Conservation (phyloP, 64 coral and sea anemone genomes). For the Anthopleura sola region DNA sequence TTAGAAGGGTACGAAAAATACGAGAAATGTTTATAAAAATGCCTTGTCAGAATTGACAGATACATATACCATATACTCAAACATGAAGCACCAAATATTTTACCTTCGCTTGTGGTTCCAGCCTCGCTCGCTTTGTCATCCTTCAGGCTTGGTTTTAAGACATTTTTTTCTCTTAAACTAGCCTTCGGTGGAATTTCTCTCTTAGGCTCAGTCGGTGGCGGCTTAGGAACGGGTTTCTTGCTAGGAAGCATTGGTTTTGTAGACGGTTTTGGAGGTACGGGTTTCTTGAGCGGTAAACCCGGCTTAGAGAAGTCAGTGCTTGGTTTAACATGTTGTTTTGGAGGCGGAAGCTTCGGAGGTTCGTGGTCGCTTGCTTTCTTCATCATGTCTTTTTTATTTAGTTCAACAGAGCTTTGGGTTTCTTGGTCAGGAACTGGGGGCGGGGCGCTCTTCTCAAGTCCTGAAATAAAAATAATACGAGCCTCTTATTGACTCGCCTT, state of each 20-base stretch:
- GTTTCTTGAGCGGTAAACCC: conserved; percentile 15
- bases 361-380: conserved; percentile 20
- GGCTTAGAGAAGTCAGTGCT: not conserved
- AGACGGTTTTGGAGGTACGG: not conserved
- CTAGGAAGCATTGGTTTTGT: conserved; percentile 16
- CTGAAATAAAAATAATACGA: not conserved
- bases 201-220: not conserved
- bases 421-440: conserved; percentile 2
- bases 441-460: not conserved
- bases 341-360: not conserved
- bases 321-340: not conserved
- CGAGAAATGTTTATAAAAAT: not conserved
- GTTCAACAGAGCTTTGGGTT: not conserved
- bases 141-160: not conserved
- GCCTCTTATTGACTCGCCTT: not conserved
- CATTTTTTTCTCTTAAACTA: not conserved
- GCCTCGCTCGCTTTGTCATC: conserved; percentile 15
- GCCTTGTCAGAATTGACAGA: not conserved
- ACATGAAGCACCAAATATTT: not conserved
- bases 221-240: conserved; percentile 40
- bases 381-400: conserved; percentile 18
- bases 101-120: conserved; percentile 1
- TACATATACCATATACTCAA: not conserved
- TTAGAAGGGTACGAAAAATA: not conserved
- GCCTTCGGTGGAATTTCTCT: not conserved